Base-by-base conservation (phyloP, 1,140 invertebrate genomes). In the Cherax destructor region DNA sequence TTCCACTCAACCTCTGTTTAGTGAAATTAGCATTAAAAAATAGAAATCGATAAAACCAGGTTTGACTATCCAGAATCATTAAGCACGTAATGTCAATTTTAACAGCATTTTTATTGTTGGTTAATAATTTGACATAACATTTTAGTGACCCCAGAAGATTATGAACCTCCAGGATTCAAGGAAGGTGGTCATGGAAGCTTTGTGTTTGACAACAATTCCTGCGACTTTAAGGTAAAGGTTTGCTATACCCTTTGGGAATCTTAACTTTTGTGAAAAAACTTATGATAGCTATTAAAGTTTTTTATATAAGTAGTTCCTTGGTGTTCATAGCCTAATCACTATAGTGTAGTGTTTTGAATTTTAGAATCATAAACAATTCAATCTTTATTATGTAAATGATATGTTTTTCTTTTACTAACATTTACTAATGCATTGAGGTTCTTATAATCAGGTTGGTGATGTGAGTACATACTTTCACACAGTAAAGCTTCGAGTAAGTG, bases 131-230 rank as follows among this genome's bases (percentile, higher is more conserved):
- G 2, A 41, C 30, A n/a, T n/a, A 41, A 41, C 30, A 13, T 41
- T 86, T 10, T 13, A 86, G 84, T 86, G 47, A 86, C 84, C 10
- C 84, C 84, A 52, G 4, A 13, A 76, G 84, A 86, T 72, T 86
- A 86, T 30, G 84, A 86, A 74, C 84, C 84, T 76, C 65, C 69
- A 13, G 50, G 84, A 50, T 86, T 86, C 61, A 47, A 7, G 30
- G 50, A 61, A 50, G 41, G 30, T 86, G 69, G n/a, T 9, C 30
- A 50, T 16, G 21, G n/a, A 16, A 21, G 10, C n/a, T 77, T 41
- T 30, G 47, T 56, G 50, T 74, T 76, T 76, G 50, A 76, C 6
- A 56, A 24, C 50, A 30, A 77, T 49, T 49, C 69, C 7, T 24
- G 76, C 69, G 30, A 41, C 30, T 41, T 41, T 41, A 52, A 49